Evolutionary conservation across 2,797 vertebrate genomes (phyloP), one percentile per base, ranked within the genome.

Genomic region (Gymnothorax reevesii): DNA sequence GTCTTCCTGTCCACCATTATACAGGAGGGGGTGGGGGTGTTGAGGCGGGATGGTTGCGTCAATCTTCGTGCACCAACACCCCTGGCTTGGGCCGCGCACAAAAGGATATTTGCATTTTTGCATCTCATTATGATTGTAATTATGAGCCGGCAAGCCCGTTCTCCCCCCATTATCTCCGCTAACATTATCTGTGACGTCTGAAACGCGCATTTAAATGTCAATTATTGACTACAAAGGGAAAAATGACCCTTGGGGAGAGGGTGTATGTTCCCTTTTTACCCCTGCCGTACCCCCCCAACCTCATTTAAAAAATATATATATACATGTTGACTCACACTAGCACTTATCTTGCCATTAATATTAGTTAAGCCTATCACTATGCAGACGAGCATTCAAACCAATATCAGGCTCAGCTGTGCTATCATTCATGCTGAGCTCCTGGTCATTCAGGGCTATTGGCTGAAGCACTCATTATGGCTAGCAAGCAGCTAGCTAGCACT

Each of bases 131-230:
- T 27, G 57, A 2, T 27, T 57, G 55, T 62, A 83, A 83, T 60
- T 83, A 27, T 57, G 75, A 79, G 75, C 42, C 20, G 17, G 5
- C 15, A 17, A 8, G 75, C 42, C 95, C 92, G 92, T 96, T 95
- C 96, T 96, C 96, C 96, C 92, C 91, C 92, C 92, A 96, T 97
- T 98, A 97, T 98, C 97, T 97, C 92, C 87, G 91, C 93, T 97
- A 96, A 97, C 96, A 97, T 97, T 97, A 98, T 98, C 97, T 96
- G 94, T 95, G 92, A 95, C 89, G 96, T 97, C 96, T 96, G 96
- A 97, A 97, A 97, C 93, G 97, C 97, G 97, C 95, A 96, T 97
- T 97, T 98, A 98, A 99, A 99, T 98, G 98, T 98, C 97, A 99
- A 96, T 97, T 95, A 96, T 96, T 97, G 97, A 97, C 94, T 94